These are phyloP conservation scores for Drosophila austrosaltans DNA, from an alignment of 2,888 invertebrate species.

Conservation along the genomic window DNA sequence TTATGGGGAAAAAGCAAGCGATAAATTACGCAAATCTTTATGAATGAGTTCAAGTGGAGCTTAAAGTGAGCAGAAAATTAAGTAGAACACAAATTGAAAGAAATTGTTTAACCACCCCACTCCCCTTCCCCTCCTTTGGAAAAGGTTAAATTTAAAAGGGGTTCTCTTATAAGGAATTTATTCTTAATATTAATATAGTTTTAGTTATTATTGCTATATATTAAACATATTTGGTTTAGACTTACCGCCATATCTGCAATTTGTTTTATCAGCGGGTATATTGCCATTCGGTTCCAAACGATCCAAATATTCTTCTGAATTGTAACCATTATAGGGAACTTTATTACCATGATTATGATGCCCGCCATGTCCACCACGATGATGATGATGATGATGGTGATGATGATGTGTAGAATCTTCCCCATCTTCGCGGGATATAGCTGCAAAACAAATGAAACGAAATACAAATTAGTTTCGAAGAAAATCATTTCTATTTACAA, in stretches of 20 bases:
- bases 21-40: constrained; percentile 73
- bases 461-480: constrained; percentile 27
- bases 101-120: not conserved
- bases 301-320: constrained; percentile 95
- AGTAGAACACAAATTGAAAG: constrained; percentile 1
- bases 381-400: constrained; percentile 86
- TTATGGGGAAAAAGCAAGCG: constrained; percentile 66
- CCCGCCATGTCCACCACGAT: constrained; percentile 85
- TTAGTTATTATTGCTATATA: not conserved
- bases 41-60: constrained; percentile 58
- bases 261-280: constrained; percentile 93
- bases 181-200: not conserved
- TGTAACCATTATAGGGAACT: constrained; percentile 95
- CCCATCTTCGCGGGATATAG: constrained; percentile 96
- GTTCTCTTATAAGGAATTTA: too few species aligned
- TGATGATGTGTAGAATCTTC: constrained; percentile 85
- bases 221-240: constrained; percentile 12
- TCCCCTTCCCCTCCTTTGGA: not conserved
- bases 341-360: constrained; percentile 87
- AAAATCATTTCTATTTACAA: not conserved
- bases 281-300: constrained; percentile 96
- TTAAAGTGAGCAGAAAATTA: constrained; percentile 33
- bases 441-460: constrained; percentile 85
- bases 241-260: constrained; percentile 88
- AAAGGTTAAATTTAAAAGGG: not conserved